phyloP scores from a whole-genome alignment of 1,140 invertebrate species.

The Cydia strobilella region DNA sequence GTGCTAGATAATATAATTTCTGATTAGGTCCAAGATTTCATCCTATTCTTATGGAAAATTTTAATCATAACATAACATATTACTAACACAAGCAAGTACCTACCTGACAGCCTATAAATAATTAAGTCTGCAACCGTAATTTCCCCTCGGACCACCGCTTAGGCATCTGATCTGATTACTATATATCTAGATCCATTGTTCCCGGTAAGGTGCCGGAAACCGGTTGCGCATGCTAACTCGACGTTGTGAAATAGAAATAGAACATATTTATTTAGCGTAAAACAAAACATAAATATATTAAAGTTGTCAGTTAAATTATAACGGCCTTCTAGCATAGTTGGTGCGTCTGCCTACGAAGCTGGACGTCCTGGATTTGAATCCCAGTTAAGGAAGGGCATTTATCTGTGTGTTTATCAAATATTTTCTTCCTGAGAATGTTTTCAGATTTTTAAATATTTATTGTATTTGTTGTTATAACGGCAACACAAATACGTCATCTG shows the following conservation, averaged over 20 bases:
- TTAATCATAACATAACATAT: neutral
- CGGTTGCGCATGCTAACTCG: neutral
- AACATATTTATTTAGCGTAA: neutral
- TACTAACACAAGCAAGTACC: neutral
- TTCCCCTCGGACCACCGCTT: constrained; percentile 10
- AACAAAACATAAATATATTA: too few species aligned
- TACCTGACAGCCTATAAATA: constrained; percentile 1
- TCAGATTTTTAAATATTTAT: too few species aligned
- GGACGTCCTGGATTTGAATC: too few species aligned
- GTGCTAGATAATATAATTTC: too few species aligned
- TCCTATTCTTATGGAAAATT: neutral
- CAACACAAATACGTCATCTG: too few species aligned
- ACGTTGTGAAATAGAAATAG: neutral
- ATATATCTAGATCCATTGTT: constrained; percentile 4
- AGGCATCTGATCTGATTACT: constrained; percentile 13
- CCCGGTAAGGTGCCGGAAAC: neutral
- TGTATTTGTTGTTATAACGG: too few species aligned
- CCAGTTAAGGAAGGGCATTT: too few species aligned
- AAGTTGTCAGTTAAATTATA: too few species aligned
- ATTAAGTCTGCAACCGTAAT: constrained; percentile 9
- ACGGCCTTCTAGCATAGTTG: too few species aligned
- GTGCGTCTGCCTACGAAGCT: too few species aligned
- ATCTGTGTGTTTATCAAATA: too few species aligned
- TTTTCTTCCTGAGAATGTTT: too few species aligned
- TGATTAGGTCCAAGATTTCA: neutral